These are phyloP conservation scores for Verasper variegatus DNA, from an alignment of 2,113 vertebrate species.

Conservation along the genomic window DNA sequence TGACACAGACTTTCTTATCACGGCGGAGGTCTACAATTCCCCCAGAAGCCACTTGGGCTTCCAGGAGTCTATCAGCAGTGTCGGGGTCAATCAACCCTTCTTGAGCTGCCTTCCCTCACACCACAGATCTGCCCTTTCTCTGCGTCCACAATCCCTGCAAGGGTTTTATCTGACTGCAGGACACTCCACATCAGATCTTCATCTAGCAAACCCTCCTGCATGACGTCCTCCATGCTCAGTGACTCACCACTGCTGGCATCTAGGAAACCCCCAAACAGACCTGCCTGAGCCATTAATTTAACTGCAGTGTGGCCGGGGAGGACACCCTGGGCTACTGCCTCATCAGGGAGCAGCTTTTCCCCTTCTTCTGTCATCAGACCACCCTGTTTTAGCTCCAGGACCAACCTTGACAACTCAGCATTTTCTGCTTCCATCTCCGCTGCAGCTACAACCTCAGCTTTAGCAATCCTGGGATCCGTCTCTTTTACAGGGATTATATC, in stretches of 20 bases:
- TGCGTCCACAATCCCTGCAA: conserved; percentile 90
- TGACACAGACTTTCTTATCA: conserved; percentile 91
- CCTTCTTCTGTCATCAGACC: conserved; percentile 84
- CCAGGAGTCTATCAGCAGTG: conserved; percentile 86
- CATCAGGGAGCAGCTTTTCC: conserved; percentile 86
- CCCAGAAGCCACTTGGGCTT: conserved; percentile 92
- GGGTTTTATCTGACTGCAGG: conserved; percentile 86
- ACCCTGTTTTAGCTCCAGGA: conserved; percentile 83
- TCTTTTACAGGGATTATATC: neutral
- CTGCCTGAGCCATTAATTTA: conserved; percentile 88
- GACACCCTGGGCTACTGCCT: conserved; percentile 84
- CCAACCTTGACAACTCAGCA: conserved; percentile 78
- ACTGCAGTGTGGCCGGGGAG: conserved; percentile 88
- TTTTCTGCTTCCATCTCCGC: conserved; percentile 56
- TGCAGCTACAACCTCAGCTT: conserved; percentile 14
- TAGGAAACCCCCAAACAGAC: conserved; percentile 92
- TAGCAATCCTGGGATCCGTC: neutral
- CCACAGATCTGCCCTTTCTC: conserved; percentile 81
- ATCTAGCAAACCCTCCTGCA: conserved; percentile 88
- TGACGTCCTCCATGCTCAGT: conserved; percentile 87
- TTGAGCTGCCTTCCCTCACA: conserved; percentile 87
- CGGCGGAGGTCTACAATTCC: conserved; percentile 91
- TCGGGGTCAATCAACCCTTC: conserved; percentile 88
- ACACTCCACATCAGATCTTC: conserved; percentile 90
- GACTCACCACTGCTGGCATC: conserved; percentile 83